These are phyloP conservation scores for Sapajus apella DNA, from an alignment of 2,113 vertebrate genomes.

Conservation along the genomic window DNA sequence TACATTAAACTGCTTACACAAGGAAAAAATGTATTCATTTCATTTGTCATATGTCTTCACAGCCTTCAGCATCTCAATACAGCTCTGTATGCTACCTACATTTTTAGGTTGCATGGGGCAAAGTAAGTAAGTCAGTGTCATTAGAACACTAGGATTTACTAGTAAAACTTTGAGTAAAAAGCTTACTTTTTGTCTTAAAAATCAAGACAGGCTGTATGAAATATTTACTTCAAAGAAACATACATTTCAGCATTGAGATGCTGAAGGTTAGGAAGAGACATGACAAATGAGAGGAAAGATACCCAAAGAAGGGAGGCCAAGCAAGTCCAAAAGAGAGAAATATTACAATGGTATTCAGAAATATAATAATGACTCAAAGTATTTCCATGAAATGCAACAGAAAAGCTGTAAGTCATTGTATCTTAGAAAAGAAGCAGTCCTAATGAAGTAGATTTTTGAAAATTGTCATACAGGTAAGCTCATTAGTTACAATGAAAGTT, in stretches of 20 bases:
- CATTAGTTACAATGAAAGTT: conserved; percentile 84
- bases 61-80: too few relatives aligned
- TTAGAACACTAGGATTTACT: not conserved
- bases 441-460: conserved; percentile 85
- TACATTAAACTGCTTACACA: conserved; percentile 72
- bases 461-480: conserved; percentile 84
- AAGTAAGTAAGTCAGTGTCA: not conserved
- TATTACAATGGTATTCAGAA: conserved; percentile 71
- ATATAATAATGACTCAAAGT: conserved; percentile 81
- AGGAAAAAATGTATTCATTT: conserved; percentile 41
- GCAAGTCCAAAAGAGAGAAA: conserved; percentile 72
- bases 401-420: conserved; percentile 80
- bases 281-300: not conserved
- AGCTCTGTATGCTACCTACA: not conserved
- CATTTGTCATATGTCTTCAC: too few relatives aligned
- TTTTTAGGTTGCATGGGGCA: not conserved
- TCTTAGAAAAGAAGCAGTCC: conserved; percentile 79
- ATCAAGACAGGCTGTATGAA: not conserved
- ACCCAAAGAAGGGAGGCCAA: not conserved
- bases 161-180: not conserved
- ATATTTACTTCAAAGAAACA: not conserved
- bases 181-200: not conserved
- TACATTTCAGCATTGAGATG: not conserved
- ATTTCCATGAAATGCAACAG: conserved; percentile 79
- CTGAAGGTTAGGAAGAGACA: not conserved